Percentiles rank a stretch among this genome's conserved stretches.
Evolutionary conservation across 2,888 invertebrate species (phyloP).

Genomic region (Actias luna): DNA sequence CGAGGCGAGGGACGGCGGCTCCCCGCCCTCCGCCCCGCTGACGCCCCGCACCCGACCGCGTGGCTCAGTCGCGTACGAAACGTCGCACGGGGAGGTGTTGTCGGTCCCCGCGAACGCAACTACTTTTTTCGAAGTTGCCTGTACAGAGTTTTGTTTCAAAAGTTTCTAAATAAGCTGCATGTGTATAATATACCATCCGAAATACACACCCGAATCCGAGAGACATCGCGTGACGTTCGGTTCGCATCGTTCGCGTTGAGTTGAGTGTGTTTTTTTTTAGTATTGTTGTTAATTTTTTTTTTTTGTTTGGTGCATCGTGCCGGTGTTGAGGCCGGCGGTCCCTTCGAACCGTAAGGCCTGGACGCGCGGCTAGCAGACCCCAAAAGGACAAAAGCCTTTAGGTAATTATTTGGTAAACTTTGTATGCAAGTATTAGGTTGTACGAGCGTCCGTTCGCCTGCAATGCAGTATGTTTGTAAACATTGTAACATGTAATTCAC

Average conservation of each 20-base stretch:
- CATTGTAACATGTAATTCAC: conserved; percentile 25
- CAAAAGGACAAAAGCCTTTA: conserved; percentile 76
- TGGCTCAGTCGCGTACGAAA: conserved; percentile 77
- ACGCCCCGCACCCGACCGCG: conserved; percentile 64
- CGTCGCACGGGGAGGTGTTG: conserved; percentile 75
- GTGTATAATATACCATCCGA: conserved; percentile 64
- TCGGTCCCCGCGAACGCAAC: conserved; percentile 64
- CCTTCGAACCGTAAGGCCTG: conserved; percentile 71
- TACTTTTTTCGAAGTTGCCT: conserved; percentile 81
- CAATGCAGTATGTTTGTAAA: conserved; percentile 53
- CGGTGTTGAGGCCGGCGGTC: conserved; percentile 71
- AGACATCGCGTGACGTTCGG: conserved; percentile 67
- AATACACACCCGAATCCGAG: conserved; percentile 61
- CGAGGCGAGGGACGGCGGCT: conserved; percentile 64
- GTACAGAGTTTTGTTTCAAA: conserved; percentile 76
- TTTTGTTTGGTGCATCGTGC: conserved; percentile 78
- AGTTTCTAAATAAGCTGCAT: conserved; percentile 74
- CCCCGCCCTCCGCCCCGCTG: conserved; percentile 43
- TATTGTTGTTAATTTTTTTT: conserved; percentile 81
- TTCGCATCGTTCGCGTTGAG: conserved; percentile 67
- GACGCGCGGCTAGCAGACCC: conserved; percentile 67
- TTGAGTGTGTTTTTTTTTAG: conserved; percentile 78
- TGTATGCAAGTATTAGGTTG: conserved; percentile 22
- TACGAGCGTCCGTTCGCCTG: conserved; percentile 37
- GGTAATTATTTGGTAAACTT: conserved; percentile 66